Percentiles rank a stretch among this genome's conserved stretches.
Evolutionary conservation across 1,140 invertebrate genomes (phyloP).

Genomic region (Sinonovacula constricta): DNA sequence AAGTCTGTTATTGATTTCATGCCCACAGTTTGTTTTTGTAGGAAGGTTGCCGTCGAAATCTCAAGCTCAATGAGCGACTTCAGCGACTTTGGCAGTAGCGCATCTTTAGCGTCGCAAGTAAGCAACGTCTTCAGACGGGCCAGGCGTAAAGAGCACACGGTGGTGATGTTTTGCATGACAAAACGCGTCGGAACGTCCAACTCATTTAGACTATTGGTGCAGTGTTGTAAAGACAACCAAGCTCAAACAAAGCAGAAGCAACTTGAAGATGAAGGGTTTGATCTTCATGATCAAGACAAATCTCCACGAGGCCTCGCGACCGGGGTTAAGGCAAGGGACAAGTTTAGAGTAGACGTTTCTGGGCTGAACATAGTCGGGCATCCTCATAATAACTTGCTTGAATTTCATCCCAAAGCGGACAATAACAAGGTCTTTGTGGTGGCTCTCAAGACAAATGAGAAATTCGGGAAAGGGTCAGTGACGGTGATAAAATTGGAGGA

Average conservation of each 20-base stretch:
- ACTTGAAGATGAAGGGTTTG: conserved; percentile 18
- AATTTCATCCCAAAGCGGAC: conserved; percentile 31
- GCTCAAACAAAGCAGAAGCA: not conserved
- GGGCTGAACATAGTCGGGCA: not conserved
- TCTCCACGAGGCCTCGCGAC: not conserved
- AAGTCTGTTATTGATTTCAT: too few relatives aligned
- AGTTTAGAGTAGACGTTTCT: not conserved
- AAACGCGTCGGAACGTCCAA: conserved; percentile 32
- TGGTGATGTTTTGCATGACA: conserved; percentile 5
- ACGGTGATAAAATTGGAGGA: too few relatives aligned
- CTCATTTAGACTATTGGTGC: not conserved
- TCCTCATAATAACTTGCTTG: not conserved
- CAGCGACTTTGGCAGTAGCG: conserved; percentile 11
- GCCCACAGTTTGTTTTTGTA: too few relatives aligned
- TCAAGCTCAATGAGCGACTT: not conserved
- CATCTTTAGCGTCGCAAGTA: not conserved
- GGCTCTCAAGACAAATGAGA: too few relatives aligned
- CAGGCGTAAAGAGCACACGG: conserved; percentile 19
- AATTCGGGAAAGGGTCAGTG: too few relatives aligned
- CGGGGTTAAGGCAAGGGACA: conserved; percentile 21
- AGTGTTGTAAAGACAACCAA: conserved; percentile 27
- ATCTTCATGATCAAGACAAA: not conserved
- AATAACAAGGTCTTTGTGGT: not conserved
- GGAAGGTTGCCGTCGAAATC: conserved; percentile 22
- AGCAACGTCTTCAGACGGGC: conserved; percentile 28